Percentiles rank a stretch among this genome's conserved stretches.
Conservation (phyloP, 2,797 vertebrate genomes). For the Syngnathus acus region DNA sequence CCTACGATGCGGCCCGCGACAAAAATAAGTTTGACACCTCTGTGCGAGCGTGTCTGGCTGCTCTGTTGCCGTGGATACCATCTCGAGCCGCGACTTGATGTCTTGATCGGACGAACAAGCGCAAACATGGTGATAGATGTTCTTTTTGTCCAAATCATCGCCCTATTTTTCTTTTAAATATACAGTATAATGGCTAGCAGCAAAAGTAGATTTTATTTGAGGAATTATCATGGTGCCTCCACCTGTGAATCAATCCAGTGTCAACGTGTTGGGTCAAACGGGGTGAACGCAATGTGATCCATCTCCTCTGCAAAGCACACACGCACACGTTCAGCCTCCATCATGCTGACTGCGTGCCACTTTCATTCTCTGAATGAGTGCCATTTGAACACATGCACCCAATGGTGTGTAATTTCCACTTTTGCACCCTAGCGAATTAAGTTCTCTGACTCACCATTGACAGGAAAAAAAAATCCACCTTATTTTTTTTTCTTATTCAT, state of each 20-base stretch:
- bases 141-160: constrained; percentile 4
- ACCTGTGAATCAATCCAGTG: constrained; percentile 13
- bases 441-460: neutral
- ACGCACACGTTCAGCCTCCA: constrained; percentile 15
- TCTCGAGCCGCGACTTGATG: constrained; percentile 51
- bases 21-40: too few species aligned
- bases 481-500: too few species aligned
- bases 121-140: constrained; percentile 33
- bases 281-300: constrained; percentile 57
- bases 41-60: constrained; percentile 28
- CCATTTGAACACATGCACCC: constrained; percentile 25
- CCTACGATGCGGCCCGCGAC: too few species aligned
- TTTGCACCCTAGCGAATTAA: neutral
- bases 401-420: neutral
- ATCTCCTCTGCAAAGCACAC: constrained; percentile 5
- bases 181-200: constrained; percentile 37
- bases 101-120: constrained; percentile 36
- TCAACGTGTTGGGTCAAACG: constrained; percentile 39
- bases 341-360: constrained; percentile 27
- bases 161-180: constrained; percentile 22
- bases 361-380: constrained; percentile 40
- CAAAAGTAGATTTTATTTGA: constrained; percentile 10
- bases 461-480: neutral
- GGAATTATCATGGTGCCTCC: constrained; percentile 6
- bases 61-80: constrained; percentile 62